Conservation (phyloP, 1,140 invertebrate genomes). For the Homalodisca vitripennis region DNA sequence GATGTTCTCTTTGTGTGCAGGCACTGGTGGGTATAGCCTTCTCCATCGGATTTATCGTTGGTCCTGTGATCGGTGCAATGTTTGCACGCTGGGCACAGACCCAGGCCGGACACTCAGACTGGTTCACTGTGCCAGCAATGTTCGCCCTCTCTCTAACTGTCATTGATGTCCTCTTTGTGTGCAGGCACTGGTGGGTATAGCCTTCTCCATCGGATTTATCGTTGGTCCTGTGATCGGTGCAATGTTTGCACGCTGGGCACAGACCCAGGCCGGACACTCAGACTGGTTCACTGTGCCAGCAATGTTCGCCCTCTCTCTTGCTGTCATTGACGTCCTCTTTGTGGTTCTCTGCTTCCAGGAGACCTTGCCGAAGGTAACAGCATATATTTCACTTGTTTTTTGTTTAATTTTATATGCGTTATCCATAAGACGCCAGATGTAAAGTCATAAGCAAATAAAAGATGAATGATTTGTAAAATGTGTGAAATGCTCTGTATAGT, state of each 20-base stretch:
- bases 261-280: constrained; percentile 46
- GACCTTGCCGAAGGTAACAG: constrained; percentile 71
- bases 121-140: constrained; percentile 82
- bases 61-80: constrained; percentile 90
- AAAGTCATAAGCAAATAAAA: no score
- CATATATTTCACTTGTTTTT: not conserved
- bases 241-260: constrained; percentile 74
- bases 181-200: constrained; percentile 92
- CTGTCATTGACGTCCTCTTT: constrained; percentile 76
- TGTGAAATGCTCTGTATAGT: no score
- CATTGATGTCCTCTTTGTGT: constrained; percentile 64
- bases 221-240: constrained; percentile 94
- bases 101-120: constrained; percentile 52
- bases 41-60: constrained; percentile 95
- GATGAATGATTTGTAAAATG: no score
- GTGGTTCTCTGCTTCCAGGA: constrained; percentile 78
- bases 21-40: constrained; percentile 96
- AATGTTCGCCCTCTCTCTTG: constrained; percentile 76
- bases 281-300: constrained; percentile 85
- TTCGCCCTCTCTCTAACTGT: constrained; percentile 79
- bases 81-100: constrained; percentile 72
- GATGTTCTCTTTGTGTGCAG: constrained; percentile 86
- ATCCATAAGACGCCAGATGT: no score
- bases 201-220: constrained; percentile 97
- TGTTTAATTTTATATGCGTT: no score